Evolutionary conservation across 2,888 invertebrate genomes (phyloP).

Genomic region (Nomada hirtipes): DNA sequence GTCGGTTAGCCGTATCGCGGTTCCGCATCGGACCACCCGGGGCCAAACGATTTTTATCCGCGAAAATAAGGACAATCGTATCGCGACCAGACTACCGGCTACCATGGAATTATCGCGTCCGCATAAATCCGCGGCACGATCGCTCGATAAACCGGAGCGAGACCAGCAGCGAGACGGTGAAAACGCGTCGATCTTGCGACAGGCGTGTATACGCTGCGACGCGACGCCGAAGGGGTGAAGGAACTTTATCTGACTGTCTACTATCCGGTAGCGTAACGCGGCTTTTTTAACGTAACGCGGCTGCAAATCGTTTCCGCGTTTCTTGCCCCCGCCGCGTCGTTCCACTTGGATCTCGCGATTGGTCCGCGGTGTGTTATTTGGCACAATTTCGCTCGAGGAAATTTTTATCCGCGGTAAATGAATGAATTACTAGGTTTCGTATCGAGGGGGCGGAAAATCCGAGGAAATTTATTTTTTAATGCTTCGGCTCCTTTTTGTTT

Average conservation of each 20-base stretch:
- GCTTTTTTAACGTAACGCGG: conserved; percentile 25
- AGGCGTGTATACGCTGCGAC: background rate
- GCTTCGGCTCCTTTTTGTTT: too few species aligned
- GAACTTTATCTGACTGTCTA: conserved; percentile 64
- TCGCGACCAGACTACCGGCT: conserved; percentile 22
- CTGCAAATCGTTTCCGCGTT: conserved; percentile 46
- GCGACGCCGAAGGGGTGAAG: conserved; percentile 49
- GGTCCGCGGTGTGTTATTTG: background rate
- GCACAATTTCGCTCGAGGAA: too few species aligned
- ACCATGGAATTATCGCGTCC: conserved; percentile 50
- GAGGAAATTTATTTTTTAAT: too few species aligned
- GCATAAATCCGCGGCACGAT: conserved; percentile 64
- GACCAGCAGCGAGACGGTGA: conserved; percentile 39
- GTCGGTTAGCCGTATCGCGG: conserved; percentile 3
- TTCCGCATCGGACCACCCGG: conserved; percentile 31
- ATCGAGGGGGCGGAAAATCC: too few species aligned
- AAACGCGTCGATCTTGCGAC: conserved; percentile 50
- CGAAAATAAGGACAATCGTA: conserved; percentile 29
- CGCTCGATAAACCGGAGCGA: conserved; percentile 55
- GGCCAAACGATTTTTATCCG: conserved; percentile 2
- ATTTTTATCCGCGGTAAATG: too few species aligned
- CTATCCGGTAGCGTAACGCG: conserved; percentile 63
- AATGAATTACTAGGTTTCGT: too few species aligned
- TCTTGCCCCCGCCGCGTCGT: conserved; percentile 3
- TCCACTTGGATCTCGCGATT: conserved; percentile 1